Percentiles rank a stretch among this genome's conserved stretches.
These are phyloP conservation scores for Apogon hyalosoma DNA, from an alignment of 2,797 vertebrate genomes.

Conservation along the genomic window DNA sequence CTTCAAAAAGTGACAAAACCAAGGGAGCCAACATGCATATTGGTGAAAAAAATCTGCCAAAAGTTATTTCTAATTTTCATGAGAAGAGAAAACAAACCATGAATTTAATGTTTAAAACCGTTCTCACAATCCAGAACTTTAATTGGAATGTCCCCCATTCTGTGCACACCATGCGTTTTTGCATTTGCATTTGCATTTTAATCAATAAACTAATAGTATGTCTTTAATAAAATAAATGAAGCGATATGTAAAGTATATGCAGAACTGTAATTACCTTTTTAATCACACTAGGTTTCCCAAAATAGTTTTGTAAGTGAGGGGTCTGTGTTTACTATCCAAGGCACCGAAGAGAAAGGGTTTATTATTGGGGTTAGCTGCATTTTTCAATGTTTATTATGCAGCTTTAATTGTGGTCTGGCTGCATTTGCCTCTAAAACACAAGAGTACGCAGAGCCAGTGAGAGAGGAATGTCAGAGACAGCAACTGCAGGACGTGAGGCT, in stretches of 20 bases:
- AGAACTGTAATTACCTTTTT: constrained; percentile 55
- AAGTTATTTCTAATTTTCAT: too few relatives aligned
- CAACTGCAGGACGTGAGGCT: constrained; percentile 54
- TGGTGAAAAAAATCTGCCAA: too few relatives aligned
- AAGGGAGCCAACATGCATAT: background rate
- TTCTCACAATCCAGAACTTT: background rate
- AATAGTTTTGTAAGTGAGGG: constrained; percentile 35
- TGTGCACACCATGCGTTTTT: background rate
- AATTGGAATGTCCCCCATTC: background rate
- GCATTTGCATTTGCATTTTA: background rate
- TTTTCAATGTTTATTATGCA: constrained; percentile 71
- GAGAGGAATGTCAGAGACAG: constrained; percentile 74
- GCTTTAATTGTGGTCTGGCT: constrained; percentile 67
- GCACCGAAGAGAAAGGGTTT: constrained; percentile 52
- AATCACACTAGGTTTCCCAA: constrained; percentile 46
- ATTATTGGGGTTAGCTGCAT: constrained; percentile 66
- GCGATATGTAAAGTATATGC: constrained; percentile 43
- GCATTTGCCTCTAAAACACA: constrained; percentile 26
- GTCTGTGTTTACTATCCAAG: constrained; percentile 49
- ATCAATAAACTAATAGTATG: constrained; percentile 1
- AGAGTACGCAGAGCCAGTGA: constrained; percentile 42
- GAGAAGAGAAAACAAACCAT: too few relatives aligned
- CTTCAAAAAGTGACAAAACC: too few relatives aligned
- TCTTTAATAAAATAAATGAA: constrained; percentile 37
- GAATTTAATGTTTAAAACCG: too few relatives aligned